These are phyloP conservation scores for Micromesistius poutassou DNA, from an alignment of 2,797 vertebrate species.

Conservation along the genomic window DNA sequence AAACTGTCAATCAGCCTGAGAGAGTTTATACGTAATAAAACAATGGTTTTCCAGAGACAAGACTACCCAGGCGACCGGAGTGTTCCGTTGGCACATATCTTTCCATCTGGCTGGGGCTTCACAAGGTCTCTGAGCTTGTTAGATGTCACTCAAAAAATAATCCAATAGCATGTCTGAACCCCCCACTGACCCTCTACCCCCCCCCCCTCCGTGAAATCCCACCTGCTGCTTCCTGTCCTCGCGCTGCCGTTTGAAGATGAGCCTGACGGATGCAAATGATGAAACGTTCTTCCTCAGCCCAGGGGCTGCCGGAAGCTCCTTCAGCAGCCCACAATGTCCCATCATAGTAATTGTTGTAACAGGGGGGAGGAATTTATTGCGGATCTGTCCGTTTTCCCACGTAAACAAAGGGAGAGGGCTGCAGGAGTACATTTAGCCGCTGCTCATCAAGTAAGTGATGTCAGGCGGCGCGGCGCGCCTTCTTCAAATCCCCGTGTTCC, in stretches of 20 bases:
- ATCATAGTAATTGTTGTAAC: slow-evolving; percentile 49
- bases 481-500: slow-evolving; percentile 54
- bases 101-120: slow-evolving; percentile 30
- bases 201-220: slow-evolving; percentile 42
- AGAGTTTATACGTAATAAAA: neutral
- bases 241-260: slow-evolving; percentile 67
- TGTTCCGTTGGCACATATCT: neutral
- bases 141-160: slow-evolving; percentile 63
- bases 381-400: too few species aligned
- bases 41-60: slow-evolving; percentile 26
- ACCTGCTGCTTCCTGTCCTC: slow-evolving; percentile 56
- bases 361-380: neutral
- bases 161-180: slow-evolving; percentile 61
- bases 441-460: too few species aligned
- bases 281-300: slow-evolving; percentile 63
- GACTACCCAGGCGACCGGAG: slow-evolving; percentile 39
- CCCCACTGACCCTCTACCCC: slow-evolving; percentile 11
- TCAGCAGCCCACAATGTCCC: slow-evolving; percentile 65
- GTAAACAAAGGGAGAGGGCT: too few species aligned
- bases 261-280: slow-evolving; percentile 60
- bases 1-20: slow-evolving; percentile 22
- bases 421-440: too few species aligned
- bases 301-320: slow-evolving; percentile 49
- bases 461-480: neutral
- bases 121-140: slow-evolving; percentile 51